Base-by-base conservation (phyloP, 2,113 vertebrate genomes). In the Coptodon rendalli region DNA sequence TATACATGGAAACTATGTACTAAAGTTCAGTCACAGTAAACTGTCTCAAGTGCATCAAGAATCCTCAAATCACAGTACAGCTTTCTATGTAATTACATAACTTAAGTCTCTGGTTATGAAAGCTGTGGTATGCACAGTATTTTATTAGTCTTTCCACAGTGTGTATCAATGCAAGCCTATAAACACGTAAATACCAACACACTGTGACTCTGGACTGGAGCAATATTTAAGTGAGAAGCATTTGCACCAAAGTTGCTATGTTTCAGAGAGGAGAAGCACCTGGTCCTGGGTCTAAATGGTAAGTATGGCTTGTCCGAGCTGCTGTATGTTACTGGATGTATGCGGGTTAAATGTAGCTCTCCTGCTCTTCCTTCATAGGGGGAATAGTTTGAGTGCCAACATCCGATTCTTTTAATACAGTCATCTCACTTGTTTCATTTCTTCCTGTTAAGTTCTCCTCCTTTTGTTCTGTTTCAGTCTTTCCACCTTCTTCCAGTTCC, bases 301-400 rank as follows among this genome's bases (percentile, higher is more conserved):
- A 81, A 45, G 53, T 87, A 61, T 82, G 50, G 76, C 84, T 81
- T 53, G 31, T 38, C 40, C 34, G 7, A 14, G 31, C 56, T 80
- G 43, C 27, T 52, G 73, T 13, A n/a, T 45, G 68, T 87, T 40
- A 61, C 66, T 56, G 66, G 56, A 56, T 82, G 29, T 82, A 9
- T 73, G 19, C 10, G 17, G 14, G 24, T 86, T 76, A 93, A 53
- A 93, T 88, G 85, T 86, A 73, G 96, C 97, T 97, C 94, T 97
- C 95, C 90, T 97, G 97, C 82, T 98, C 98, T 92, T 98, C 98
- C 93, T 99, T 99, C 95, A 99, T 95, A 48, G 96, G 95, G 86
- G 97, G 96, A 84, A 97, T 92, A 40, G 96, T 98, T 95, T 97
- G 97, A 87, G 95, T 96, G 3, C 96, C 94, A 82, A 97, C 97